Conservation (phyloP, 1,140 invertebrate genomes). For the Diorhabda carinulata region DNA sequence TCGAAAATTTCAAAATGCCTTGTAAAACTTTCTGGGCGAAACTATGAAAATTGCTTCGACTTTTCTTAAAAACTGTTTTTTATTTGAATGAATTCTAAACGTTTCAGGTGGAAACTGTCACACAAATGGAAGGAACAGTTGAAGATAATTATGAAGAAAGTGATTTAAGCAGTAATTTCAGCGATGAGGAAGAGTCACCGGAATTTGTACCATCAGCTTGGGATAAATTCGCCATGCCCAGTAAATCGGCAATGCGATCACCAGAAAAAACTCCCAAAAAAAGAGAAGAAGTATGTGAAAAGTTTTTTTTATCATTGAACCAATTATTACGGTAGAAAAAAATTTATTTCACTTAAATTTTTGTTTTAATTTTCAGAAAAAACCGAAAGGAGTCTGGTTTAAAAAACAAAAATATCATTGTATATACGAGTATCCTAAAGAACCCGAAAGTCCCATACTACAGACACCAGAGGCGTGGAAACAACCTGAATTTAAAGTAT, state of each 20-base stretch:
- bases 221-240: constrained; percentile 56
- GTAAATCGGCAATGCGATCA: constrained; percentile 55
- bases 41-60: too few species aligned
- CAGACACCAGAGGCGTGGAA: constrained; percentile 45
- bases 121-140: constrained; percentile 36
- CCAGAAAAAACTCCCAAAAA: constrained; percentile 49
- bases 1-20: constrained; percentile 7
- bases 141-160: constrained; percentile 38
- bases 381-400: constrained; percentile 64
- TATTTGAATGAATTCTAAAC: too few species aligned
- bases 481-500: constrained; percentile 41
- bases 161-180: constrained; percentile 42
- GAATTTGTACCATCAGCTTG: constrained; percentile 60
- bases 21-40: neutral
- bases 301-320: neutral
- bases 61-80: too few species aligned
- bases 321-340: neutral
- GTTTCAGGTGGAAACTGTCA: constrained; percentile 33
- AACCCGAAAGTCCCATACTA: constrained; percentile 49
- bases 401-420: constrained; percentile 78
- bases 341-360: neutral
- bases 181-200: constrained; percentile 57
- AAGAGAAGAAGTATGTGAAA: constrained; percentile 34
- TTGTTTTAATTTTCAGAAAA: constrained; percentile 42
- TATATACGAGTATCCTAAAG: constrained; percentile 77